A percentile compares a stretch with the other conserved stretches of the same genome.
Evolutionary conservation across 2,113 vertebrate genomes (phyloP).

Genomic region (Miniopterus natalensis): DNA sequence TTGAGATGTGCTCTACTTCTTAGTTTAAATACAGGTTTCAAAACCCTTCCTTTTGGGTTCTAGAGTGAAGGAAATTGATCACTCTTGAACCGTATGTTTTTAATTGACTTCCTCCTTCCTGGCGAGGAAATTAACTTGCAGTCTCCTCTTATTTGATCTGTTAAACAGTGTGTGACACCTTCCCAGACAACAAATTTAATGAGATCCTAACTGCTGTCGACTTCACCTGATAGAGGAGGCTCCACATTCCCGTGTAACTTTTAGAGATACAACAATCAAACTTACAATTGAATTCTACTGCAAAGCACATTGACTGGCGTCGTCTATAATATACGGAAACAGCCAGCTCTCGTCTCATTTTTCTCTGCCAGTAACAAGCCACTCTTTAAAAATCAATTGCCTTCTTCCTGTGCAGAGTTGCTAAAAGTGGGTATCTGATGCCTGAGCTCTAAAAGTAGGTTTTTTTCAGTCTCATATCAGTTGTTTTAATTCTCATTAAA

Average conservation of each 20-base stretch:
- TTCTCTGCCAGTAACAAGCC: slow-evolving; percentile 43
- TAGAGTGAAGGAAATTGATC: slow-evolving; percentile 79
- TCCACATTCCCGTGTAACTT: slow-evolving; percentile 38
- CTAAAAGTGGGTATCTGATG: background rate
- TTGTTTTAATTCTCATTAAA: slow-evolving; percentile 58
- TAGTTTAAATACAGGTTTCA: slow-evolving; percentile 74
- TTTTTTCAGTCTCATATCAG: slow-evolving; percentile 40
- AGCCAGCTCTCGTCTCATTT: slow-evolving; percentile 37
- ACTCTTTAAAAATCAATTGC: slow-evolving; percentile 68
- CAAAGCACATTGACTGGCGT: slow-evolving; percentile 43
- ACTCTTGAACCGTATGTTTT: slow-evolving; percentile 77
- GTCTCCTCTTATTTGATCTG: slow-evolving; percentile 71
- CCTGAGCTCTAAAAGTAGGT: slow-evolving; percentile 10
- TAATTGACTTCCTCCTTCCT: slow-evolving; percentile 82
- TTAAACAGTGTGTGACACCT: slow-evolving; percentile 73
- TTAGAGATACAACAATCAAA: slow-evolving; percentile 63
- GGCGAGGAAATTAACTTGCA: slow-evolving; percentile 79
- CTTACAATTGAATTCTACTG: slow-evolving; percentile 52
- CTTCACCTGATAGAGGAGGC: background rate
- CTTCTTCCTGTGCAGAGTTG: slow-evolving; percentile 25
- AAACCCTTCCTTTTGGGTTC: slow-evolving; percentile 77
- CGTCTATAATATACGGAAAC: background rate
- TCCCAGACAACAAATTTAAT: slow-evolving; percentile 77
- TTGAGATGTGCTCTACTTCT: slow-evolving; percentile 57
- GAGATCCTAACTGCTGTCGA: slow-evolving; percentile 44